A percentile compares a stretch with the other conserved stretches of the same genome.
Evolutionary conservation across 1,140 invertebrate species (phyloP).

Genomic region (Musca vetustissima): DNA sequence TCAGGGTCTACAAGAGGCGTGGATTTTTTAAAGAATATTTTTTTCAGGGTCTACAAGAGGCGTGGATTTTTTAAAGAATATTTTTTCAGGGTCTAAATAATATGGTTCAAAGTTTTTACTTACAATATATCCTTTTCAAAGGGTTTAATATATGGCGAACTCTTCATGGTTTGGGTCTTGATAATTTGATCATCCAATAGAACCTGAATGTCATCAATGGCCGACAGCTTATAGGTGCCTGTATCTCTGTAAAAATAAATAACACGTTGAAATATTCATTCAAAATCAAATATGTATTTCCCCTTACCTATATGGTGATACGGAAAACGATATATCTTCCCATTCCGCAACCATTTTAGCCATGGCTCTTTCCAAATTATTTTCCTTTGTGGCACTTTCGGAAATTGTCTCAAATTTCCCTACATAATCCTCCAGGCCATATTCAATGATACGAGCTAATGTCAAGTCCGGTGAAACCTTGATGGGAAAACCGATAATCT

Average conservation of each 20-base stretch:
- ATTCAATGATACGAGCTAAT: slow-evolving; percentile 89
- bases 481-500: slow-evolving; percentile 92
- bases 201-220: slow-evolving; percentile 94
- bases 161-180: slow-evolving; percentile 97
- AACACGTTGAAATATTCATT: no score
- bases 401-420: slow-evolving; percentile 90
- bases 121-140: slow-evolving; percentile 81
- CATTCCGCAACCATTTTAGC: slow-evolving; percentile 92
- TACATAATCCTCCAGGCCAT: slow-evolving; percentile 87
- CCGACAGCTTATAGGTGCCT: slow-evolving; percentile 86
- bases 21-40: no score
- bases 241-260: slow-evolving; percentile 68
- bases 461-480: slow-evolving; percentile 82
- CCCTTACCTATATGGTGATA: slow-evolving; percentile 50
- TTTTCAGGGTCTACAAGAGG: no score
- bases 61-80: not conserved
- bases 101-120: slow-evolving; percentile 46
- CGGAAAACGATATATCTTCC: slow-evolving; percentile 80
- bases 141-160: slow-evolving; percentile 94
- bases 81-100: not conserved
- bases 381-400: slow-evolving; percentile 94
- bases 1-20: no score
- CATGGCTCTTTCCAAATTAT: slow-evolving; percentile 86
- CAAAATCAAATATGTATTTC: no score
- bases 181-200: slow-evolving; percentile 94